These are phyloP conservation scores for Azemiops feae DNA, from an alignment of 2,113 vertebrate species.

Conservation along the genomic window DNA sequence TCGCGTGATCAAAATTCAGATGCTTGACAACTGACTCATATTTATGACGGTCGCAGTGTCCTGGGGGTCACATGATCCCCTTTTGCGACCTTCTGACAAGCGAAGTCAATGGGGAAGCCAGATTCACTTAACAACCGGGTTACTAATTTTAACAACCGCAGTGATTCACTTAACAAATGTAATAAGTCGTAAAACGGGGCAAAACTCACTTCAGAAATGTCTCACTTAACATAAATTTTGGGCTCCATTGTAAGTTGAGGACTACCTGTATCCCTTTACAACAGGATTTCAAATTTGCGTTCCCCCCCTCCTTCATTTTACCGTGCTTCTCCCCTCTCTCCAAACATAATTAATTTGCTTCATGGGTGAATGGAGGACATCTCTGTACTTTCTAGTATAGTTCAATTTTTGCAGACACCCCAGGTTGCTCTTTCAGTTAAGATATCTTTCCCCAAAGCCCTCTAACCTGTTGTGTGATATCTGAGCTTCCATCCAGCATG, in stretches of 20 bases:
- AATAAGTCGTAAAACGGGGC: neutral
- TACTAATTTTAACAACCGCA: neutral
- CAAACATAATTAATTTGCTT: neutral
- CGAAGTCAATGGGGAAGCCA: neutral
- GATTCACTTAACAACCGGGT: neutral
- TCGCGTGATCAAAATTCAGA: neutral
- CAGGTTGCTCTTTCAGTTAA: neutral
- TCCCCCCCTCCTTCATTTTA: neutral
- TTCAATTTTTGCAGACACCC: neutral
- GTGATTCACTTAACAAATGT: neutral
- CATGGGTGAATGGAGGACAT: neutral
- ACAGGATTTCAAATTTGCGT: neutral
- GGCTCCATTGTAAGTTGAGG: neutral
- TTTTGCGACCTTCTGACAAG: neutral
- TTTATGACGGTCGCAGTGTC: neutral
- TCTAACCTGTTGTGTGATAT: slow-evolving; percentile 69
- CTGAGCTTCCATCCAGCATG: slow-evolving; percentile 80
- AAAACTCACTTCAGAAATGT: too few species aligned
- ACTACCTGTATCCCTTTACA: neutral
- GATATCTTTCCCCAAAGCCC: neutral
- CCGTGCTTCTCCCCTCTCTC: neutral
- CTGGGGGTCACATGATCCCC: too few species aligned
- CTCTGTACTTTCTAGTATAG: neutral
- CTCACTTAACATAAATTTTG: neutral
- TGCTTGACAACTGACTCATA: neutral